Base-by-base conservation (phyloP, 2,113 vertebrate genomes). In the Penelope pileata region DNA sequence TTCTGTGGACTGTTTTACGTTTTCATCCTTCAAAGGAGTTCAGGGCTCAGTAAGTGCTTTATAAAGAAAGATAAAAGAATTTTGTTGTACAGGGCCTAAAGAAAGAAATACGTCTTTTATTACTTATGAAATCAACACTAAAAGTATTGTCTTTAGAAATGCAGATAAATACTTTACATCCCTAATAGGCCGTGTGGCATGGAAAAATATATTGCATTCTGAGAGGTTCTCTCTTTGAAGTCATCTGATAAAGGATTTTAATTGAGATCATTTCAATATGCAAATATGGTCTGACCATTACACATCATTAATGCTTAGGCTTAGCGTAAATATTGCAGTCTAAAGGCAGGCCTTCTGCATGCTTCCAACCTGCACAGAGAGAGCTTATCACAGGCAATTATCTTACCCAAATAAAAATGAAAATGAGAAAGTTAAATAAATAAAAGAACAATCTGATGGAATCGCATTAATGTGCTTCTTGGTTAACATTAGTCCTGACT, bases 351-450 rank as follows among this genome's bases (percentile, higher is more conserved):
- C 69, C 79, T 96, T 97, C 95, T 96, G 95, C 94, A 96, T 97
- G 96, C 95, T 63, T 94, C 77, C 76, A 91, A 27, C 88, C 94
- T 97, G 91, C 91, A 93, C 90, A 95, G 92, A 95, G 86, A 92
- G 80, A 91, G 97, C 96, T 98, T 98, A 98, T 98, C 98, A 67
- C 47, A 97, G 87, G 96, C 97, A 98, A 98, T 98, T 98, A 98
- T 98, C 97, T 98, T 98, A 97, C 97, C 97, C 97, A 98, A 98
- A 98, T 98, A 98, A 97, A 98, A 97, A 95, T 95, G 98, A 97
- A 98, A 98, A 98, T 98, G 97, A 97, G 94, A 97, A 98, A 98
- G 97, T 98, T 98, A 98, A 98, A 98, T 97, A 98, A 98, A 98
- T 98, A 98, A 96, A 97, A 97, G 97, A 95, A 95, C 96, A 97